Conservation (phyloP, 2,113 vertebrate species). For the Platycercus adscitus region DNA sequence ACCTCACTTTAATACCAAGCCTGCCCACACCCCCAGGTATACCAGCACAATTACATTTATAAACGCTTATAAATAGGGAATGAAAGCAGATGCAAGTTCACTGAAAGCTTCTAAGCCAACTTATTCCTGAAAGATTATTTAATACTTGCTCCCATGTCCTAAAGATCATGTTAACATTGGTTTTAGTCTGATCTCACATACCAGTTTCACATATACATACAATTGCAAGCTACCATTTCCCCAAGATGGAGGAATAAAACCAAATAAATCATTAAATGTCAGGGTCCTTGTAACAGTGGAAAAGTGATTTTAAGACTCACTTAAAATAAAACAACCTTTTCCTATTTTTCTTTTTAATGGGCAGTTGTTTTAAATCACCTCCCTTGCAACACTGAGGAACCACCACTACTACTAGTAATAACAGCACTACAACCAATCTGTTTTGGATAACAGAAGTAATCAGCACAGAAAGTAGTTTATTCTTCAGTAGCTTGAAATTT, state of each 20-base stretch:
- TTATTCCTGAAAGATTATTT: not conserved
- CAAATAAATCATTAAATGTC: not conserved
- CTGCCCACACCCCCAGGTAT: not conserved
- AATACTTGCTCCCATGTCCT: not conserved
- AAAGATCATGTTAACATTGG: not conserved
- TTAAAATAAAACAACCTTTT: not conserved
- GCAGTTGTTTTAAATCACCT: not conserved
- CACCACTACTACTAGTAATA: not conserved
- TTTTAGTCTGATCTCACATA: not conserved
- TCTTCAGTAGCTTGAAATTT: not conserved
- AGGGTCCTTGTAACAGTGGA: not conserved
- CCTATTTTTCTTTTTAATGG: not conserved
- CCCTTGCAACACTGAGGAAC: not conserved
- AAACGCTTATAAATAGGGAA: not conserved
- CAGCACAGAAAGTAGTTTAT: not conserved
- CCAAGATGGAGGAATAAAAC: not conserved
- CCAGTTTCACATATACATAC: not conserved
- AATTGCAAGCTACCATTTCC: not conserved
- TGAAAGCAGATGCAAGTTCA: not conserved
- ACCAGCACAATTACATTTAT: not conserved
- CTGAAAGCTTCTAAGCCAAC: not conserved
- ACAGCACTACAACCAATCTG: not conserved
- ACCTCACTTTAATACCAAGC: not conserved
- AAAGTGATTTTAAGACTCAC: not conserved
- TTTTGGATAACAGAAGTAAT: not conserved